phyloP scores from a whole-genome alignment of 1,140 invertebrate species.

The Drosophila simulans region DNA sequence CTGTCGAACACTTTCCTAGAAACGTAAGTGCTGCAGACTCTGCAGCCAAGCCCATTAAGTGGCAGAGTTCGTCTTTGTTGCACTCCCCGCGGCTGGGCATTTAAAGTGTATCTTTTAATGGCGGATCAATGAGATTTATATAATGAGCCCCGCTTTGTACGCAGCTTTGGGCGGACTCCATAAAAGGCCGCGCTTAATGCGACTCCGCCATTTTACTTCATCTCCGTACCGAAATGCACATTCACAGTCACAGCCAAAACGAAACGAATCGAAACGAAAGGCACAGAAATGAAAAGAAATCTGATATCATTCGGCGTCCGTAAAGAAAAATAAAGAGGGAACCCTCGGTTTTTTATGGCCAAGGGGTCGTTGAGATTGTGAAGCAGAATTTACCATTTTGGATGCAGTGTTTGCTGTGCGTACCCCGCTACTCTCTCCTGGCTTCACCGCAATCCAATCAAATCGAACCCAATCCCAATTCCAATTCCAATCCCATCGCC shows the following conservation, averaged over 20 bases:
- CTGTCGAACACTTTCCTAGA: constrained; percentile 18
- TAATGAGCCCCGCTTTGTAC: constrained; percentile 61
- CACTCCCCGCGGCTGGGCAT: constrained; percentile 23
- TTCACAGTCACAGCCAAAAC: constrained; percentile 43
- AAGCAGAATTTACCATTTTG: constrained; percentile 77
- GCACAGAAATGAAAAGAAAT: constrained; percentile 71
- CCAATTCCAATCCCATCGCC: constrained; percentile 19
- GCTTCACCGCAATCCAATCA: constrained; percentile 29
- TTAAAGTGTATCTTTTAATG: constrained; percentile 65
- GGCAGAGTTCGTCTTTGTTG: constrained; percentile 31
- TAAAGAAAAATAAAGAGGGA: constrained; percentile 59
- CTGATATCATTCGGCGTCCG: constrained; percentile 77
- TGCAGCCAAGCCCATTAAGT: constrained; percentile 30
- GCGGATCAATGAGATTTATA: constrained; percentile 78
- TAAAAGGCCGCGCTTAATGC: constrained; percentile 64
- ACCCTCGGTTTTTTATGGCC: constrained; percentile 71
- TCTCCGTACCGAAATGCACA: constrained; percentile 29
- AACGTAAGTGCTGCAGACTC: constrained; percentile 37
- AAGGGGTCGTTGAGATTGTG: constrained; percentile 63
- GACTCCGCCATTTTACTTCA: constrained; percentile 62
- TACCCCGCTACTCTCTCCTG: constrained; percentile 3
- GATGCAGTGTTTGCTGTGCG: constrained; percentile 59
- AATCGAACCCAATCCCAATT: constrained; percentile 15
- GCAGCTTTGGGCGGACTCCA: constrained; percentile 57
- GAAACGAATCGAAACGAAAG: constrained; percentile 48